Evolutionary conservation across 2,797 vertebrate species (phyloP), one percentile per base, ranked within the genome.

Genomic region (Rhabdomys pumilio): DNA sequence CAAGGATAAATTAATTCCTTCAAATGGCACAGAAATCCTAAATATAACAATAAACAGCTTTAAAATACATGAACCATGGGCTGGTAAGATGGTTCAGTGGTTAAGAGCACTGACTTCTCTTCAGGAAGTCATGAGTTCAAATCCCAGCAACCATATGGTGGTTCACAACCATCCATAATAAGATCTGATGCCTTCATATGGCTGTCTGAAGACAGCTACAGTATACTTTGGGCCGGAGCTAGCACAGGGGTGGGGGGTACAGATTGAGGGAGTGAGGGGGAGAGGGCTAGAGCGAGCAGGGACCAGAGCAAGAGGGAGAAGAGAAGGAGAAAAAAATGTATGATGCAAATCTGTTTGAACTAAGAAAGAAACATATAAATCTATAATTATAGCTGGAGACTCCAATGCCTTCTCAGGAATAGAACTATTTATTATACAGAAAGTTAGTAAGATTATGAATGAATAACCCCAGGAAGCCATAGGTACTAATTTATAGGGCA

Each of bases 391-490:
- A 55, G 24, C 31, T 69, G 55, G 59, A 92, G 77, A 81, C 17
- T 44, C 90, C 84, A 93, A 38, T 75, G 55, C 13, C 17, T 17
- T 91, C 86, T 96, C 50, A 79, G 38, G 44, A 81, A 22, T 0
- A 80, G 63, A 91, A 91, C 65, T 73, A 93, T 19, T 81, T 67
- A 85, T 19, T 65, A 90, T 38, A 89, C 17, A 95, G 77, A 79
- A 96, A 86, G 96, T 93, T 69, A 89, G 80, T 61, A 94, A 93
- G 44, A 91, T 94, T 93, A 95, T 86, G 41, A 94, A 90, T 91
- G 55, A 85, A 90, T 57, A 93, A 93, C 26, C 89, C 29, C 65
- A 89, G 65, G 82, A 96, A 94, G 73, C 47, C 95, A 77, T 26
- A 89, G 67, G 53, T 82, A 41, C 50, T 93, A 93, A 95, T 94